These are phyloP conservation scores for Rallus crepitans DNA, from an alignment of 2,797 vertebrate species.

Conservation along the genomic window DNA sequence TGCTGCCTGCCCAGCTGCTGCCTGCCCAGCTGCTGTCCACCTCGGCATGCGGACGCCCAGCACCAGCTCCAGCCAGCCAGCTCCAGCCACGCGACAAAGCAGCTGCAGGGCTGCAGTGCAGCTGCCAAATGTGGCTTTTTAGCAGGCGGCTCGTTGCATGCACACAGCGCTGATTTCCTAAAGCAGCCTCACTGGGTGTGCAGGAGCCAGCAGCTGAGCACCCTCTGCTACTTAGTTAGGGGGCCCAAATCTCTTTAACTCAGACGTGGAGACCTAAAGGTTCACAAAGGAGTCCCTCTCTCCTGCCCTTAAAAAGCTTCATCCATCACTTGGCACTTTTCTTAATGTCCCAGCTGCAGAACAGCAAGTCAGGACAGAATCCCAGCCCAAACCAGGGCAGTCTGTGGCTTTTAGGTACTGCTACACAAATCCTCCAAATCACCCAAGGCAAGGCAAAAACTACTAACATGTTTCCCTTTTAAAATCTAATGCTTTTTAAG, in stretches of 20 bases:
- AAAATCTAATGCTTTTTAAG: neutral
- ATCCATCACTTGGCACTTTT: neutral
- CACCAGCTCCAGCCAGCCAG: fast-evolving
- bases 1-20: neutral
- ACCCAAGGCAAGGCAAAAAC: neutral
- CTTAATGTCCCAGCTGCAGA: neutral
- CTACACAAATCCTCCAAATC: neutral
- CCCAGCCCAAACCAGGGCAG: neutral
- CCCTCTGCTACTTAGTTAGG: neutral
- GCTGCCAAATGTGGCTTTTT: neutral
- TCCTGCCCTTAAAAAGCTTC: neutral
- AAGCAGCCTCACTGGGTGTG: neutral
- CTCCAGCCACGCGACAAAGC: neutral
- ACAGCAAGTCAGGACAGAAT: neutral
- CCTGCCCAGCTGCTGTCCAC: neutral
- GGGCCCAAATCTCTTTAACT: neutral
- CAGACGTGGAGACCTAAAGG: neutral
- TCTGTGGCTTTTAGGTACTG: neutral
- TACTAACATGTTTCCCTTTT: neutral
- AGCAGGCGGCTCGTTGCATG: neutral
- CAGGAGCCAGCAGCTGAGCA: fast-evolving
- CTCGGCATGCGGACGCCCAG: fast-evolving
- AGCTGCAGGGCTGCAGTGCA: neutral
- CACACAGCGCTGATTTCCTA: neutral
- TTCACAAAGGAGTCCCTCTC: neutral